Evolutionary conservation across 2,888 invertebrate species (phyloP), one percentile per base, ranked within the genome.

Genomic region (Podotricha telesiphe): DNA sequence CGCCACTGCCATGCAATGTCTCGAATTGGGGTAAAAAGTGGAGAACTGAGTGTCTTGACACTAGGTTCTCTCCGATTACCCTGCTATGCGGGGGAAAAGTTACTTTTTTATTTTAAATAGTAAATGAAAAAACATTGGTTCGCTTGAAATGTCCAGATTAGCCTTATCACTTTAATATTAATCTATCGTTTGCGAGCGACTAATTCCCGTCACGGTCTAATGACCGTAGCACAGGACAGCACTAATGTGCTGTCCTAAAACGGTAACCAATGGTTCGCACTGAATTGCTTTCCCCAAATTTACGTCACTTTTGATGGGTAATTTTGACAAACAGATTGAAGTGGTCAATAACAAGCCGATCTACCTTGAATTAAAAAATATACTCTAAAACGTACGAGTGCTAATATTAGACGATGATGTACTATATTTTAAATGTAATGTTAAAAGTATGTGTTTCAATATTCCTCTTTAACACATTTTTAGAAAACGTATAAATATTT

Each of bases 151-250:
- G 22, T 6, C 13, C n/a, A 34, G 11, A 42, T 42, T 59, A 51
- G 42, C 20, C 15, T 67, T 45, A 67, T 61, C 51, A 45, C 67
- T 34, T 28, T 45, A 34, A 40, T 61, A 61, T 61, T 34, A 61
- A 61, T 67, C 45, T 20, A 51, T 59, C 19, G 51, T 67, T 67
- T 42, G 45, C 42, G 37, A 17, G 28, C 51, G 28, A 15, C 58
- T 66, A 58, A 66, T 50, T 42, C 59, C 65, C 67, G 34, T 51
- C 34, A 51, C 45, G 59, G 42, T 17, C 34, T n/a, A n/a, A n/a
- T n/a, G n/a, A n/a, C n/a, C n/a, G n/a, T n/a, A n/a, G n/a, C n/a
- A n/a, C n/a, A n/a, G n/a, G n/a, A n/a, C n/a, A n/a, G n/a, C n/a
- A 51, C 59, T 61, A 59, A n/a, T n/a, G 15, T 58, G 42, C 28